phyloP scores from a whole-genome alignment of 2,797 vertebrate genomes.

The Pachyuromys duprasi region DNA sequence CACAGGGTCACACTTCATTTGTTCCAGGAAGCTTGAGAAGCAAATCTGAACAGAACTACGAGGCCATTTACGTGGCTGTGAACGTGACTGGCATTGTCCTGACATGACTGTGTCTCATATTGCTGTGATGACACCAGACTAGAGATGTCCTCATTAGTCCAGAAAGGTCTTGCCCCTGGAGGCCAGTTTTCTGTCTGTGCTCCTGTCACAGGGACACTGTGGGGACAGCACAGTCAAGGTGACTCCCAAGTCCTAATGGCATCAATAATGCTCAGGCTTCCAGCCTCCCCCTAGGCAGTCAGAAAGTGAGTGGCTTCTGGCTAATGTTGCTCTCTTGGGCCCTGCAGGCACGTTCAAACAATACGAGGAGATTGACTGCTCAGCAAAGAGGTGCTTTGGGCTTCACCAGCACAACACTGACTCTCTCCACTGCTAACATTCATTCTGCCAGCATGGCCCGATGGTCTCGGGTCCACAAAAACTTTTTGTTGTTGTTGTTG shows the following conservation, averaged over 20 bases:
- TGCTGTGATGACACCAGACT: neutral
- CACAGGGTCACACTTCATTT: neutral
- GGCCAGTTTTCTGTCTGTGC: neutral
- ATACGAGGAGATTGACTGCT: slow-evolving; percentile 61
- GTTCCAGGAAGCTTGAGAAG: slow-evolving; percentile 42
- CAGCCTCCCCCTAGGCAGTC: neutral
- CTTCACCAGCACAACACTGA: neutral
- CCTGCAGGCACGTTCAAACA: slow-evolving; percentile 67
- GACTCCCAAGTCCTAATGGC: slow-evolving; percentile 11
- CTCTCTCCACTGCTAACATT: slow-evolving; percentile 47
- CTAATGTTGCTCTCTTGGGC: neutral
- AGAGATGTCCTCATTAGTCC: neutral
- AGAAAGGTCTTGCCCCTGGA: neutral
- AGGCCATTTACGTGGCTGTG: neutral
- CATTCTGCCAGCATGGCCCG: neutral
- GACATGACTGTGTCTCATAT: neutral
- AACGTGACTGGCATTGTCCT: neutral
- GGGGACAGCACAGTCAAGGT: neutral
- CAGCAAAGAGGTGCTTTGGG: slow-evolving; percentile 60
- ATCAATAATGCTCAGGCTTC: neutral
- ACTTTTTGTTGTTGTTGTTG: neutral
- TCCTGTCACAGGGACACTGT: neutral
- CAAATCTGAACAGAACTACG: slow-evolving; percentile 18
- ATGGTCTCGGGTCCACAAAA: neutral
- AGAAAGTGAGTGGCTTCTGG: slow-evolving; percentile 24